A percentile compares a stretch with the other conserved stretches of the same genome.
Conservation (phyloP, 2,797 vertebrate species). For the Acipenser oxyrinchus region DNA sequence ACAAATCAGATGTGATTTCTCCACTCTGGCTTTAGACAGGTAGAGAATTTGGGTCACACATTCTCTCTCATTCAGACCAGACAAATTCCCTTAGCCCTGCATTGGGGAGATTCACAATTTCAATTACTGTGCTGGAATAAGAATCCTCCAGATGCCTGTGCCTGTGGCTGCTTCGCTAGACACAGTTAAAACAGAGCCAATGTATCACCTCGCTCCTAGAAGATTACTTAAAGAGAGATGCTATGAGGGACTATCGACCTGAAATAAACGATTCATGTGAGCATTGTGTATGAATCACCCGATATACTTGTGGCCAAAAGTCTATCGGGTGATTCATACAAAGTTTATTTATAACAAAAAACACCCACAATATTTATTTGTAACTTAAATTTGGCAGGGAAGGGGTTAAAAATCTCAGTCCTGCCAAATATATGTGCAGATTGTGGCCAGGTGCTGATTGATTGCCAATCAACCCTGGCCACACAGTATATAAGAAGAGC, state of each 20-base stretch:
- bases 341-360: too few relatives aligned
- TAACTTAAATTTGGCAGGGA: too few relatives aligned
- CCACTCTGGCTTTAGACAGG: conserved; percentile 6
- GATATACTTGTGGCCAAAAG: too few relatives aligned
- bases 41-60: conserved; percentile 43
- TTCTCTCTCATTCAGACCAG: conserved; percentile 37
- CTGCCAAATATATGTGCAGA: too few relatives aligned
- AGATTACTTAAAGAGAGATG: conserved; percentile 27
- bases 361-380: too few relatives aligned
- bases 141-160: conserved; percentile 24
- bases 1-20: conserved; percentile 2
- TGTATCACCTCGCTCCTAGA: conserved; percentile 24
- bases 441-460: too few relatives aligned
- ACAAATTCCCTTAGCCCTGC: conserved; percentile 40
- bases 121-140: conserved; percentile 39
- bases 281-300: too few relatives aligned
- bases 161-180: conserved; percentile 21
- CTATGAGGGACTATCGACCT: conserved; percentile 16
- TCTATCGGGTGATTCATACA: too few relatives aligned
- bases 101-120: conserved; percentile 42
- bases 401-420: too few relatives aligned
- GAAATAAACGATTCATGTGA: too few relatives aligned
- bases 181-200: conserved; percentile 26
- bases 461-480: too few relatives aligned
- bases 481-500: too few relatives aligned